Evolutionary conservation across 2,113 vertebrate species (phyloP).

Genomic region (Vireo altiloquus): DNA sequence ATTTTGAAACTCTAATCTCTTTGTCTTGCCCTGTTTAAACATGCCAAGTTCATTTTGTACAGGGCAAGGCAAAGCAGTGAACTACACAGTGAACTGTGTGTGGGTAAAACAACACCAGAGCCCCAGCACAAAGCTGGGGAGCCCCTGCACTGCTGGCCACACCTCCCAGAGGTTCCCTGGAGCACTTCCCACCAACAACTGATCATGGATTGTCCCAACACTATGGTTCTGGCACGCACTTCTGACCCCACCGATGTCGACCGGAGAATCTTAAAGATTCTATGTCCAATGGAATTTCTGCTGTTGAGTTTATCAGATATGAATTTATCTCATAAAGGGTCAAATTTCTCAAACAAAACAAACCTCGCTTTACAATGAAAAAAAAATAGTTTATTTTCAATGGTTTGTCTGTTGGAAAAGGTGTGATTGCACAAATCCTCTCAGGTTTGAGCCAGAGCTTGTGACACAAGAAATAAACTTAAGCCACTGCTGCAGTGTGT

Average conservation of each 20-base stretch:
- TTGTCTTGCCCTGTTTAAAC: not conserved
- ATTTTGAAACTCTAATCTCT: not conserved
- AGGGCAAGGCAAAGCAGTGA: not conserved
- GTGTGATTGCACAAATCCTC: not conserved
- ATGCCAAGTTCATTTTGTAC: not conserved
- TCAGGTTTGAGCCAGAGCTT: not conserved
- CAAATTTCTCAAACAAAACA: not conserved
- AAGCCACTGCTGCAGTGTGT: not conserved
- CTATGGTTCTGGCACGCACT: rapidly evolving
- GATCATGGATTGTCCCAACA: no score
- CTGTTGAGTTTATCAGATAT: not conserved
- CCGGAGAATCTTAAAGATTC: not conserved
- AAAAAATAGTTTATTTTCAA: not conserved
- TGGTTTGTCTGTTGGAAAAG: not conserved
- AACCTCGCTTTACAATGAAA: not conserved
- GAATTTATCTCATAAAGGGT: not conserved
- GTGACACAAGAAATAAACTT: rapidly evolving
- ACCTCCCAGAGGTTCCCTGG: not conserved
- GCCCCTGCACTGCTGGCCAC: not conserved
- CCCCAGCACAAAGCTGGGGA: not conserved
- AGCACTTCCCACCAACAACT: not conserved
- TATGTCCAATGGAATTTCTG: not conserved
- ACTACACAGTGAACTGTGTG: not conserved
- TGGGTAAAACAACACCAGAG: not conserved
- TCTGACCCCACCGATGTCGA: not conserved